phyloP scores from a whole-genome alignment of 2,797 vertebrate genomes.

The Pachyuromys duprasi region DNA sequence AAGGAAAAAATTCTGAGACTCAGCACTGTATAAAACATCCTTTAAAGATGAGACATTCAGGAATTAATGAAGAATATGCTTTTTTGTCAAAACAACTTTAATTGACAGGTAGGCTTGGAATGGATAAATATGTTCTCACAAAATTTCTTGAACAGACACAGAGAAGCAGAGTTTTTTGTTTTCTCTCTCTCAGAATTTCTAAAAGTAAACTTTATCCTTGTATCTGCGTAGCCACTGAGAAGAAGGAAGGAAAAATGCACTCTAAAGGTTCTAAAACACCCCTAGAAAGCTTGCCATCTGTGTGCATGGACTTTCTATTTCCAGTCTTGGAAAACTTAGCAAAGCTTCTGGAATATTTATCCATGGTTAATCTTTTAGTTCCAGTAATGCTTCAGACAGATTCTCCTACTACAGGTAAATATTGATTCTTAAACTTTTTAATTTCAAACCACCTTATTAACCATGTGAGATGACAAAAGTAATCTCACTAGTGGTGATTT shows the following conservation, averaged over 20 bases:
- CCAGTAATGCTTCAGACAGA: background rate
- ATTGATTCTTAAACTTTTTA: background rate
- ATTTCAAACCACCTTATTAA: background rate
- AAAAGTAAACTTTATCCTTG: background rate
- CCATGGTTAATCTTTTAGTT: background rate
- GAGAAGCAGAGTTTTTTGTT: background rate
- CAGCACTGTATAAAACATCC: background rate
- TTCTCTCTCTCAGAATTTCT: background rate
- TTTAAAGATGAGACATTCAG: background rate
- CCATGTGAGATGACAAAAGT: background rate
- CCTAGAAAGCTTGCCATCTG: background rate
- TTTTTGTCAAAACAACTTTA: background rate
- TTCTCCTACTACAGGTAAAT: background rate
- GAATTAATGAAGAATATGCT: background rate
- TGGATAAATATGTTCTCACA: background rate
- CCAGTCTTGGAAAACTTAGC: slow-evolving; percentile 17
- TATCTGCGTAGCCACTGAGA: background rate
- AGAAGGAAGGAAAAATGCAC: background rate
- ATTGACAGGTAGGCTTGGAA: background rate
- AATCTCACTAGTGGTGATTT: background rate
- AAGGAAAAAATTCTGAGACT: background rate
- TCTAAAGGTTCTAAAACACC: slow-evolving; percentile 19
- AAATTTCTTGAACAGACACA: slow-evolving; percentile 7
- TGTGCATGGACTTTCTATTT: background rate
- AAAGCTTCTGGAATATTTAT: background rate